Percentiles rank a stretch among this genome's conserved stretches.
phyloP scores from a whole-genome alignment of 2,888 invertebrate genomes.

The Quadroppia sp. region DNA sequence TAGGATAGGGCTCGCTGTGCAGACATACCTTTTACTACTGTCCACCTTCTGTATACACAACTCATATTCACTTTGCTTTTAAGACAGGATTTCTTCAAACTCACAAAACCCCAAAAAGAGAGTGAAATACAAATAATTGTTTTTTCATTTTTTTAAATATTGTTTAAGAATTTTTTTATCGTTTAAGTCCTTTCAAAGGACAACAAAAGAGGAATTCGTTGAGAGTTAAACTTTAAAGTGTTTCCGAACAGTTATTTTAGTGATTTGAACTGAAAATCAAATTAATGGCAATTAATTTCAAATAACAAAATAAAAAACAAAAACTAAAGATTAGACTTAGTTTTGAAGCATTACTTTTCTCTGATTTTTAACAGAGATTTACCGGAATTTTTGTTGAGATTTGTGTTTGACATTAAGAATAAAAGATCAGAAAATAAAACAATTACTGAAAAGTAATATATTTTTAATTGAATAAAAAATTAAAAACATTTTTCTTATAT shows the following conservation, averaged over 20 bases:
- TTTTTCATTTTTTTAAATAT: not conserved
- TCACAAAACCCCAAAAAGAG: not conserved
- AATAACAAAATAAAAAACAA: no score
- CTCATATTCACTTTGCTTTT: not conserved
- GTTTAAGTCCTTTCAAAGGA: not conserved
- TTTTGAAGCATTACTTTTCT: not conserved
- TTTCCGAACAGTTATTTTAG: not conserved
- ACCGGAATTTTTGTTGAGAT: not conserved
- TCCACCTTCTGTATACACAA: slow-evolving; percentile 11
- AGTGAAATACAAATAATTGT: slow-evolving; percentile 29
- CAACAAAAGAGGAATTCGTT: not conserved
- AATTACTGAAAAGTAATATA: not conserved
- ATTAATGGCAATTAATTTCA: not conserved
- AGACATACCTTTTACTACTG: slow-evolving; percentile 1
- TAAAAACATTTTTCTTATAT: not conserved
- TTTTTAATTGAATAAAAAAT: not conserved
- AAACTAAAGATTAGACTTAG: not conserved
- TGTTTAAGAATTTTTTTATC: not conserved
- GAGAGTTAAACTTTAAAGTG: not conserved
- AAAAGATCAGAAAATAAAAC: not conserved
- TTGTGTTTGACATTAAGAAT: not conserved
- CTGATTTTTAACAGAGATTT: not conserved
- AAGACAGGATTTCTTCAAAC: slow-evolving; percentile 8
- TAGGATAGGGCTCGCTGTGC: not conserved
- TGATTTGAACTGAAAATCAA: not conserved